Conservation (phyloP, 2,888 invertebrate species). For the Synanthedon formicaeformis region DNA sequence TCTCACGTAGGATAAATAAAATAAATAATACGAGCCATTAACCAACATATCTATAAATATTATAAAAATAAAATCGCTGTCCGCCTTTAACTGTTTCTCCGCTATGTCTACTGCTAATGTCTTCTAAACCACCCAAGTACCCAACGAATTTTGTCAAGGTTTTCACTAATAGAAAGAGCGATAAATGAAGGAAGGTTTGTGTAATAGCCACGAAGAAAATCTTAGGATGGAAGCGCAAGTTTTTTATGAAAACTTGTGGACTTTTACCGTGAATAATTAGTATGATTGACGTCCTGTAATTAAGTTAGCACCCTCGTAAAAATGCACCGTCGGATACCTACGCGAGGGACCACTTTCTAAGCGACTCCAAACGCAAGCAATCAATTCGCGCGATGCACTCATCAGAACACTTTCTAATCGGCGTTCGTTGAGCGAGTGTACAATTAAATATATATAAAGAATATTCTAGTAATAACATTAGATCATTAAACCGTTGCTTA, state of each 20-base stretch:
- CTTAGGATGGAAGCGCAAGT: no score
- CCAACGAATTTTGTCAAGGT: no score
- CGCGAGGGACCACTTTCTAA: slow-evolving; percentile 56
- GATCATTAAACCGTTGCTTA: background rate
- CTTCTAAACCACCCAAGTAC: no score
- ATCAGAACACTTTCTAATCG: slow-evolving; percentile 66
- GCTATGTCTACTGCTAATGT: no score
- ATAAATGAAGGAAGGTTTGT: no score
- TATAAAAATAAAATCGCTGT: no score
- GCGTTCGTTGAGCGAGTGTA: slow-evolving; percentile 27
- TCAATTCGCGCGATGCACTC: slow-evolving; percentile 63
- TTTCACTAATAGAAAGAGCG: no score
- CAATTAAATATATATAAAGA: slow-evolving; percentile 31
- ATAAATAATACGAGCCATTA: no score
- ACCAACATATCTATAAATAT: no score
- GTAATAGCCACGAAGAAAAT: no score
- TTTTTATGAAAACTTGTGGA: background rate
- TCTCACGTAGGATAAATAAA: no score
- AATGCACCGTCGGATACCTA: slow-evolving; percentile 25
- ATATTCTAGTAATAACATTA: background rate
- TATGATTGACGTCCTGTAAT: slow-evolving; percentile 44
- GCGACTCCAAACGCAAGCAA: slow-evolving; percentile 51
- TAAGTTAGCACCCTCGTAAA: slow-evolving; percentile 44
- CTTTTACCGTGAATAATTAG: slow-evolving; percentile 7
- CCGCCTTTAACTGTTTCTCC: no score